Conservation (phyloP, 2,113 vertebrate genomes). For the Alouatta palliata region DNA sequence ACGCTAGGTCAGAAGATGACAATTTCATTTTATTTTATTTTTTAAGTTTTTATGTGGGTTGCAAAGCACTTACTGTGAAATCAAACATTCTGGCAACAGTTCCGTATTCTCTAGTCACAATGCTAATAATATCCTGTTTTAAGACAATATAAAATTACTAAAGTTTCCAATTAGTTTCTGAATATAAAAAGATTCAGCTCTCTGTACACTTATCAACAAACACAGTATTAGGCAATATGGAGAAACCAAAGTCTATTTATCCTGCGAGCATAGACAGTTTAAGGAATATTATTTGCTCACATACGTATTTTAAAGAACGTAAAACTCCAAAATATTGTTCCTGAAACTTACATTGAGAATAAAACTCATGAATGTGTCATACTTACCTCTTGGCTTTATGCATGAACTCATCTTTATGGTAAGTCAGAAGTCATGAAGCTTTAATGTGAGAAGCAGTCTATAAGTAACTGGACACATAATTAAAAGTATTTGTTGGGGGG, state of each 20-base stretch:
- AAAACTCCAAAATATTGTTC: neutral
- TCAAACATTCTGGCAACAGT: slow-evolving; percentile 41
- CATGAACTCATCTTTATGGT: neutral
- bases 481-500: neutral
- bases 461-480: neutral
- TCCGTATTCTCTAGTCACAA: neutral
- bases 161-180: slow-evolving; percentile 8
- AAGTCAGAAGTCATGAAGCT: neutral
- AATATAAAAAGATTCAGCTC: neutral
- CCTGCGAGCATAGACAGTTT: neutral
- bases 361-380: neutral
- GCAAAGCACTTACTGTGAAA: slow-evolving; percentile 45
- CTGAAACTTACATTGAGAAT: neutral
- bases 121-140: slow-evolving; percentile 36
- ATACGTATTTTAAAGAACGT: neutral
- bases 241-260: neutral
- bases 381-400: neutral
- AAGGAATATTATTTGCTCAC: neutral
- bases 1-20: slow-evolving; percentile 17
- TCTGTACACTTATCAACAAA: slow-evolving; percentile 31
- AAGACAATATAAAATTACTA: slow-evolving; percentile 47
- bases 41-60: slow-evolving; percentile 38
- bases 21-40: neutral
- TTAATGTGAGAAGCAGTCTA: neutral
- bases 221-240: neutral